Percentiles rank a stretch among this genome's conserved stretches.
These are phyloP conservation scores for Archips xylosteana DNA, from an alignment of 2,888 invertebrate species.

Conservation along the genomic window DNA sequence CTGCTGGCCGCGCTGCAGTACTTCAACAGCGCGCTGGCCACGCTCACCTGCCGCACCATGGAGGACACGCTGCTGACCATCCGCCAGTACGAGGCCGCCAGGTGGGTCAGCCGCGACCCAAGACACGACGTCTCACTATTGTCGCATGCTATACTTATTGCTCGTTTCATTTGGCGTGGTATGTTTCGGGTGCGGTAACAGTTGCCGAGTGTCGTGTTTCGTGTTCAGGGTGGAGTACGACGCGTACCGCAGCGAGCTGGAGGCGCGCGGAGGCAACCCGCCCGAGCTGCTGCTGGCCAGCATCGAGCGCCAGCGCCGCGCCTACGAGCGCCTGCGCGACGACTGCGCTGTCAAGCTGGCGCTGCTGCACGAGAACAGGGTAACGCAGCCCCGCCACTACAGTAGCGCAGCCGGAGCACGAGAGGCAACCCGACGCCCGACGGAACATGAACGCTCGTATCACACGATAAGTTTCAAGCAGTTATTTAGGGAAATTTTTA, in stretches of 20 bases:
- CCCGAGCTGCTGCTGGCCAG: conserved; percentile 91
- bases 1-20: conserved; percentile 97
- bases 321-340: conserved; percentile 96
- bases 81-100: conserved; percentile 87
- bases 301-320: conserved; percentile 94
- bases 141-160: no score
- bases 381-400: conserved; percentile 60
- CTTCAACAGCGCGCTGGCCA: conserved; percentile 98
- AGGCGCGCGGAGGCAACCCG: conserved; percentile 88
- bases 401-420: conserved; percentile 68
- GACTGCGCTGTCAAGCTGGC: conserved; percentile 98
- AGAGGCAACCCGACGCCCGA: conserved; percentile 84
- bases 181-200: no score
- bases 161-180: no score
- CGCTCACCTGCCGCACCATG: conserved; percentile 98
- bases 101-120: no score
- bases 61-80: conserved; percentile 94
- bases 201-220: no score
- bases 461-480: no score
- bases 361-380: conserved; percentile 98
- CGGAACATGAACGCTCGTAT: no score
- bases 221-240: conserved; percentile 95
- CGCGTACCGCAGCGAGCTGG: conserved; percentile 98
- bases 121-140: no score
- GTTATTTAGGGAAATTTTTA: no score